Evolutionary conservation across 2,888 invertebrate genomes (phyloP).

Genomic region (Phyllotreta striolata): DNA sequence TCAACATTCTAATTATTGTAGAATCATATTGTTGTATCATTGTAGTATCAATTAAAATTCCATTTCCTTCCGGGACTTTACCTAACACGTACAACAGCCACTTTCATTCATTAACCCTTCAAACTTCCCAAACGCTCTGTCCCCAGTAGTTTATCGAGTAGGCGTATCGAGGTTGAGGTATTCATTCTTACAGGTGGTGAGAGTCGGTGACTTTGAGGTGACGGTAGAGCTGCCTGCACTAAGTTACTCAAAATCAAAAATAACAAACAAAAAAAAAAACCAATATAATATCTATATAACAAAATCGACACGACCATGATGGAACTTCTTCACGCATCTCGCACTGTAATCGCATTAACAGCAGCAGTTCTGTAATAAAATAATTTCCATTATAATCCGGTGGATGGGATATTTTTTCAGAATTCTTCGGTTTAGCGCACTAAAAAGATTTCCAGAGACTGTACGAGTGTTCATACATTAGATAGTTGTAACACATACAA

Average conservation of each 20-base stretch:
- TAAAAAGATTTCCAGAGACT: slow-evolving; percentile 23
- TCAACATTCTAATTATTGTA: too few species aligned
- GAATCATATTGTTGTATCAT: too few species aligned
- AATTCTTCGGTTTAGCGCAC: slow-evolving; percentile 30
- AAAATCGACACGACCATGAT: slow-evolving; percentile 40
- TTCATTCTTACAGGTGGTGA: slow-evolving; percentile 51
- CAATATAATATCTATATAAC: slow-evolving; percentile 14
- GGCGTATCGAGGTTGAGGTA: slow-evolving; percentile 44
- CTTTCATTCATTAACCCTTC: too few species aligned
- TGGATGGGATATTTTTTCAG: slow-evolving; percentile 31
- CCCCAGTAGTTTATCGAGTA: slow-evolving; percentile 4
- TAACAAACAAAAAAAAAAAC: too few species aligned
- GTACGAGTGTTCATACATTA: slow-evolving; percentile 16
- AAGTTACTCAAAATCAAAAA: too few species aligned
- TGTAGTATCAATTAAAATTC: too few species aligned
- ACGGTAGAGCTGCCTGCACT: slow-evolving; percentile 40
- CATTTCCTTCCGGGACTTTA: too few species aligned
- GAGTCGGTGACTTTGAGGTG: slow-evolving; percentile 37
- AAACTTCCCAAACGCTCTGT: too few species aligned
- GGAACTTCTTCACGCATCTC: slow-evolving; percentile 44
- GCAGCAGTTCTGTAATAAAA: too few species aligned
- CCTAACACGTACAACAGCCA: too few species aligned
- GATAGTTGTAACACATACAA: neutral
- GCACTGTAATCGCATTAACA: too few species aligned
- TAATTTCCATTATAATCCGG: slow-evolving; percentile 32